Evolutionary conservation across 2,797 vertebrate species (phyloP), one percentile per base, ranked within the genome.

Genomic region (Rhabdomys pumilio): DNA sequence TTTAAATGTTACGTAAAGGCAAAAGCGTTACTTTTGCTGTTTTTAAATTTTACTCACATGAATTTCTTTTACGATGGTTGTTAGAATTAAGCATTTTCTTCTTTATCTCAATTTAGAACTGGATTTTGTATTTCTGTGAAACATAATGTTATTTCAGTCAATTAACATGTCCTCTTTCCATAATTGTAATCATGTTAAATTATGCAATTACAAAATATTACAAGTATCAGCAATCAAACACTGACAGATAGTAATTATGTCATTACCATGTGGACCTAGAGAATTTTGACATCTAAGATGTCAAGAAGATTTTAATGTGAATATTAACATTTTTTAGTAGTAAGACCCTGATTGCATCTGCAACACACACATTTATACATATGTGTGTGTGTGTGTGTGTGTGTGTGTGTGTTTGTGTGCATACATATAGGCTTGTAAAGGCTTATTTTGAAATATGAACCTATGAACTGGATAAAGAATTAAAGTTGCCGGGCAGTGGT

Each of bases 111-210:
- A 95, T 95, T 85, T 96, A 96, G 91, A 95, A 89, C 20, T 57
- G n/a, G 92, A 9, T 92, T 96, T 89, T 85, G 4, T 80, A 53
- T 95, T 96, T 95, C n/a, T 85, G 20, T 92, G 94, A 97, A 97
- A 81, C 50, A 31, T 22, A 97, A 95, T 86, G 50, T 77, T 95
- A 95, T 96, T 98, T 95, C 89, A 93, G 80, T 79, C 69, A 97
- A 92, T 97, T 97, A 44, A n/a, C 77, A 84, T 95, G 67, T 93
- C 96, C 81, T 93, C 65, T 94, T 94, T 96, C 95, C 92, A 73
- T 91, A 97, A 96, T 55, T 92, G 17, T 93, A 98, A 95, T 98
- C 85, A 97, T 96, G 24, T 14, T 79, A 98, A 96, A 97, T 98
- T 96, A 94, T 88, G 41, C 93, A 97, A 97, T 97, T 97, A 91